Evolutionary conservation across 2,113 vertebrate species (phyloP).

Genomic region (Hyperopisus bebe): DNA sequence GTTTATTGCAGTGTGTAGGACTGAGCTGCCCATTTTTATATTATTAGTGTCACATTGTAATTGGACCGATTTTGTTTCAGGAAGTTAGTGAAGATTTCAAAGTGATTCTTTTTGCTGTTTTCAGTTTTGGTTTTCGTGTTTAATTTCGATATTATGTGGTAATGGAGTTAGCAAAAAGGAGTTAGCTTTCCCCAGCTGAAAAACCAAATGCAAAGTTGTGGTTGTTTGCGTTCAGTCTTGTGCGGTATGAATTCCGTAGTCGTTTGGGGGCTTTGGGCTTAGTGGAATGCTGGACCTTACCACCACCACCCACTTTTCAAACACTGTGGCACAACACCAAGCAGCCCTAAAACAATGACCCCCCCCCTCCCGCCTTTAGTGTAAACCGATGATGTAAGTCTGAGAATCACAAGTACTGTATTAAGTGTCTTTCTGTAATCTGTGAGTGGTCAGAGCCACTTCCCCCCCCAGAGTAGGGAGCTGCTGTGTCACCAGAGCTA

Average conservation of each 20-base stretch:
- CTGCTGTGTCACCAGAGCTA: background rate
- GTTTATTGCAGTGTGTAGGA: background rate
- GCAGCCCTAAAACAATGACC: background rate
- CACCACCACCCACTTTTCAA: background rate
- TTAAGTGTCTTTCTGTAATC: background rate
- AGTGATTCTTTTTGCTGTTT: background rate
- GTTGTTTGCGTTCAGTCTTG: background rate
- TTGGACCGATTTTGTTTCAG: background rate
- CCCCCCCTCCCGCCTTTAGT: background rate
- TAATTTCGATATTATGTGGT: background rate
- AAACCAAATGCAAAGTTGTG: background rate
- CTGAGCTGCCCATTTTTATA: background rate
- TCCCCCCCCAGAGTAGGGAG: background rate
- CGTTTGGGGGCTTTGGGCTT: background rate
- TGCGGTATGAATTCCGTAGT: background rate
- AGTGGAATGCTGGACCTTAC: background rate
- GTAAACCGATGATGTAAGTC: background rate
- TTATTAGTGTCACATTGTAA: background rate
- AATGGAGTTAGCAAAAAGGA: background rate
- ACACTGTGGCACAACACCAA: background rate
- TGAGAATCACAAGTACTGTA: background rate
- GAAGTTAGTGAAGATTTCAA: background rate
- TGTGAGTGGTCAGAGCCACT: background rate
- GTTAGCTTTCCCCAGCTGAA: background rate
- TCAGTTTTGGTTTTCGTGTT: background rate